These are phyloP conservation scores for Anolis apletophallus DNA, from an alignment of 2,797 vertebrate species.

Conservation along the genomic window DNA sequence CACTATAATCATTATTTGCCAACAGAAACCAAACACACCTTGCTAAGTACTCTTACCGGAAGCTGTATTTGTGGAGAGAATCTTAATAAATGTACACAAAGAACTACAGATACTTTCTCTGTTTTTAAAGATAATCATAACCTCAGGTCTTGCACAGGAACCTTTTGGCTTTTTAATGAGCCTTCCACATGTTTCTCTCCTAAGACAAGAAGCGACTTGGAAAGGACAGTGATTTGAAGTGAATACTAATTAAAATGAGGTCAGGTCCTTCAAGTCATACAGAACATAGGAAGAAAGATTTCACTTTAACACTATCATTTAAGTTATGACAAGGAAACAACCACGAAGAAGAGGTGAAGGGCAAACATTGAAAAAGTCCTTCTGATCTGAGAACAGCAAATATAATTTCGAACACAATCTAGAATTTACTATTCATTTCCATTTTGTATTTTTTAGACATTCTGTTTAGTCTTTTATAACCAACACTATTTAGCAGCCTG, in stretches of 20 bases:
- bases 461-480: conserved; percentile 59
- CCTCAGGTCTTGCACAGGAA: conserved; percentile 49
- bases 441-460: conserved; percentile 39
- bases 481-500: conserved; percentile 62
- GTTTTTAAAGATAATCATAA: conserved; percentile 42
- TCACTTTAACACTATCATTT: background rate
- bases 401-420: conserved; percentile 6
- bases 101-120: conserved; percentile 29
- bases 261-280: background rate
- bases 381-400: conserved; percentile 43
- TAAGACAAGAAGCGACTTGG: conserved; percentile 27
- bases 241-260: conserved; percentile 33
- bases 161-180: conserved; percentile 49
- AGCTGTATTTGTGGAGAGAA: conserved; percentile 39
- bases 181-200: conserved; percentile 10
- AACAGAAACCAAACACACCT: conserved; percentile 38
- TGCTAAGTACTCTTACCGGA: conserved; percentile 62
- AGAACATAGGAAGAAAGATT: background rate
- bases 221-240: conserved; percentile 11
- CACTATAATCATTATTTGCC: conserved; percentile 67
- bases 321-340: conserved; percentile 6
- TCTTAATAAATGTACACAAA: conserved; percentile 57
- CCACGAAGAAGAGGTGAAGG: background rate
- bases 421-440: background rate
- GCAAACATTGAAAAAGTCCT: background rate